phyloP scores from a whole-genome alignment of 2,797 vertebrate genomes.

The Helicolenus hilgendorfi region DNA sequence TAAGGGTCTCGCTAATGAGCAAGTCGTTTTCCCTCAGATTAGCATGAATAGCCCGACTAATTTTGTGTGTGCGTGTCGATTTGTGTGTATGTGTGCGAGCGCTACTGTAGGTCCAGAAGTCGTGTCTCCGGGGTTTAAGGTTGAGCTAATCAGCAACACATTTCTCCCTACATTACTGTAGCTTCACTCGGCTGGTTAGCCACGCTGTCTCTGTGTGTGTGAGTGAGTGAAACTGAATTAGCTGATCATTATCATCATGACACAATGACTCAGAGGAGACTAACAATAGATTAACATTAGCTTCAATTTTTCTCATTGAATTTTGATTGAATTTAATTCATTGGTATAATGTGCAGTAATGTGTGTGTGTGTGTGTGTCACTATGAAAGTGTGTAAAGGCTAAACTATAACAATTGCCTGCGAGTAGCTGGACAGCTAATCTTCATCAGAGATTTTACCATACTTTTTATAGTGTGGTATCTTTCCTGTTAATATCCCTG shows the following conservation, averaged over 20 bases:
- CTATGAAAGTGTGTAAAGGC: neutral
- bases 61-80: constrained; percentile 43
- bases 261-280: constrained; percentile 75
- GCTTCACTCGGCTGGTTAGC: constrained; percentile 74
- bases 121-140: constrained; percentile 74
- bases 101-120: constrained; percentile 62
- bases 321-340: constrained; percentile 52
- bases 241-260: constrained; percentile 84
- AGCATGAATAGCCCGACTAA: constrained; percentile 71
- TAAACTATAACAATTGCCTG: neutral
- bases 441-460: neutral
- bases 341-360: neutral
- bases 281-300: constrained; percentile 65
- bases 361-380: neutral
- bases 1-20: constrained; percentile 81
- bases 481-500: neutral
- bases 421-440: neutral
- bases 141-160: constrained; percentile 85
- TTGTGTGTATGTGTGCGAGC: constrained; percentile 9
- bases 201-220: constrained; percentile 11
- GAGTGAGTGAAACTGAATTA: constrained; percentile 45
- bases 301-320: constrained; percentile 50
- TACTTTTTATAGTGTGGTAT: neutral
- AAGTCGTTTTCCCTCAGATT: constrained; percentile 82
- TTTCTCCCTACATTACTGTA: constrained; percentile 80